Base-by-base conservation (phyloP, 2,113 vertebrate species). In the Hydrochoerus hydrochaeris region DNA sequence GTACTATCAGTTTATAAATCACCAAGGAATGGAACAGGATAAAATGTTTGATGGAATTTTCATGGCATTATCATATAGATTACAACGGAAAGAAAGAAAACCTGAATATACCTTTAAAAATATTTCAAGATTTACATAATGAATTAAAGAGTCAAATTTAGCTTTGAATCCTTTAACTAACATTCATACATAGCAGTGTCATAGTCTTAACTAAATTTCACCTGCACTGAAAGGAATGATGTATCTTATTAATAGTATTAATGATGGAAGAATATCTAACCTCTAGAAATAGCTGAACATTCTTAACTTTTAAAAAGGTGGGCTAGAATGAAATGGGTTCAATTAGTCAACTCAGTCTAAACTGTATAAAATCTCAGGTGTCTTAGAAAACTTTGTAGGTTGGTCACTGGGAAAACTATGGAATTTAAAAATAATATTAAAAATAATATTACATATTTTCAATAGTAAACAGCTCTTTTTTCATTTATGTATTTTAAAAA, bases 61-160 rank as follows among this genome's bases (percentile, higher is more conserved):
- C 80, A 87, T 85, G 65, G 54, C 73, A 97, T 97, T 98, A 97
- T 95, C 96, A 97, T 96, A 97, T 97, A 97, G 95, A 97, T 97
- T 98, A 95, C 90, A 95, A 94, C 90, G 97, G 95, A 98, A 98
- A 91, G 60, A 97, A 94, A 86, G 69, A 49, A 95, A n/a, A n/a
- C n/a, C 95, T 94, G 85, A 92, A 82, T 94, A 52, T 88, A 85
- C 92, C 91, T 89, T 69, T 85, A 75, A n/a, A 87, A 80, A 57
- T 73, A 52, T 93, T 97, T 95, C 41, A 93, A 77, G 63, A 95
- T 90, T 97, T 96, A 88, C 88, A 97, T 91, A 94, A 94, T 97
- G 88, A 97, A 97, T 97, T 95, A 95, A 96, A 94, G 91, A 91
- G 24, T 24, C 78, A 95, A 87, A 81, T 32, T 85, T 94, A 83